Evolutionary conservation across 2,888 invertebrate genomes (phyloP), one percentile per base, ranked within the genome.

Genomic region (Hybos culiciformis): DNA sequence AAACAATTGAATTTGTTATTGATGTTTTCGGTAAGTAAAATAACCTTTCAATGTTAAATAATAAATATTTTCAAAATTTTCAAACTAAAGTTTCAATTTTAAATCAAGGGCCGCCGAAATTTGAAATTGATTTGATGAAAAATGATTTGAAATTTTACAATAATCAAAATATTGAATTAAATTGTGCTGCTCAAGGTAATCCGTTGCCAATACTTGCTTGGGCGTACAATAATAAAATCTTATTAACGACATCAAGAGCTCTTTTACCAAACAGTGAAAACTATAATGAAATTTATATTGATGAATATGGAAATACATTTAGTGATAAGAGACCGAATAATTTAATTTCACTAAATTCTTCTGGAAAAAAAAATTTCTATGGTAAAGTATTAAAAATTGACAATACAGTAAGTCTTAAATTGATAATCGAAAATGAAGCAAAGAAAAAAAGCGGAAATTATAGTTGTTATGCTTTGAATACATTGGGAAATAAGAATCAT

Each of bases 1-100:
- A 68, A 6, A 57, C 65, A 5, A 71, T 70, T 47, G 63, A 67
- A 33, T 74, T 75, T 49, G 60, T 63, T 34, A 53, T 81, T 4
- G 67, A 70, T 42, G 73, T 80, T 0, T 57, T 76, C 44, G 73
- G 79, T 78, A 56, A 58, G n/a, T n/a, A n/a, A n/a, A n/a, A n/a
- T n/a, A n/a, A n/a, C n/a, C n/a, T n/a, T n/a, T n/a, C n/a, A n/a
- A n/a, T n/a, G n/a, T n/a, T n/a, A n/a, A n/a, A n/a, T n/a, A n/a
- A 21, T 15, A 12, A 26, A 18, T 40, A 31, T 29, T 32, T 2
- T 19, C 8, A 12, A 12, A 34, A 19, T 17, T 8, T 15, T n/a
- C 11, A 5, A 31, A 37, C 20, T 8, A 15, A 15, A 43, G 14
- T 31, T 26, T 43, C 42, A 20, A 39, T 29, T 19, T 3, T 37